These are phyloP conservation scores for Mellilla xanthometata DNA, from an alignment of 2,888 invertebrate species.

Conservation along the genomic window DNA sequence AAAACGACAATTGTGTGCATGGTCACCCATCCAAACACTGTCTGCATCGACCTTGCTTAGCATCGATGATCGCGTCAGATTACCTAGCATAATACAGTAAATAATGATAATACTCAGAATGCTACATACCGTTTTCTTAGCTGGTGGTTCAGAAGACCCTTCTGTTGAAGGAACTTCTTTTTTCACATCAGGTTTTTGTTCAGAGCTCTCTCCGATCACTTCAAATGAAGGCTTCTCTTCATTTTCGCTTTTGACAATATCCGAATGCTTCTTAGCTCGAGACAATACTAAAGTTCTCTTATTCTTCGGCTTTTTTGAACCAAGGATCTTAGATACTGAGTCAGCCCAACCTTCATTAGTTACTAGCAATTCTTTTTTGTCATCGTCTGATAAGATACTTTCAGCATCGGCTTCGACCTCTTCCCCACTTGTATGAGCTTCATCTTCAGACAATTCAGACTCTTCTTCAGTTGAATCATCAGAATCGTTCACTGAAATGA, in stretches of 20 bases:
- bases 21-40: no score
- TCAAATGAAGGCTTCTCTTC: slow-evolving; percentile 84
- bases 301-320: slow-evolving; percentile 87
- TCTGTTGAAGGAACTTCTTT: slow-evolving; percentile 37
- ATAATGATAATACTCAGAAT: no score
- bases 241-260: slow-evolving; percentile 70
- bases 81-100: no score
- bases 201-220: slow-evolving; percentile 83
- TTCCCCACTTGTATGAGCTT: slow-evolving; percentile 38
- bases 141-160: slow-evolving; percentile 48
- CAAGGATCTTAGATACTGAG: slow-evolving; percentile 90
- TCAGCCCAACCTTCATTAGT: slow-evolving; percentile 91
- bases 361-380: slow-evolving; percentile 39
- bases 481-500: slow-evolving; percentile 41
- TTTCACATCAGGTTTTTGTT: slow-evolving; percentile 66
- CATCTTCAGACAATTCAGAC: slow-evolving; percentile 49
- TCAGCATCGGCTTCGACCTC: slow-evolving; percentile 40
- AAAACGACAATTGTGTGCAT: no score
- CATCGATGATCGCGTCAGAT: no score
- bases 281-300: slow-evolving; percentile 90
- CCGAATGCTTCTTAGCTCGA: slow-evolving; percentile 88
- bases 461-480: slow-evolving; percentile 55
- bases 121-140: slow-evolving; percentile 60
- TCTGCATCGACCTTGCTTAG: no score
- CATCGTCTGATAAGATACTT: slow-evolving; percentile 35